Percentiles rank a stretch among this genome's conserved stretches.
Conservation (phyloP, 1,140 invertebrate species). For the Drosophila obscura region DNA sequence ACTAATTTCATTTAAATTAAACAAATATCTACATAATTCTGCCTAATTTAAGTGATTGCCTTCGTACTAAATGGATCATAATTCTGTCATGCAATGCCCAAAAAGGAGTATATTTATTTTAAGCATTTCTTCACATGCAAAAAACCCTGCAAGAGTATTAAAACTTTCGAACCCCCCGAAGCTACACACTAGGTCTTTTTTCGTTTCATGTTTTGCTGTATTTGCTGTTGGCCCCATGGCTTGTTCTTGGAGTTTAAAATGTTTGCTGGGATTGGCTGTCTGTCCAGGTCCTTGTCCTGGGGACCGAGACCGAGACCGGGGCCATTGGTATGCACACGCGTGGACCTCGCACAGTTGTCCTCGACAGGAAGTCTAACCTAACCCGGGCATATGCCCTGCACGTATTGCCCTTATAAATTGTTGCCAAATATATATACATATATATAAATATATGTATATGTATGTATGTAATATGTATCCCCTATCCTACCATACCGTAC, state of each 20-base stretch:
- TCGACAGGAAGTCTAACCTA: constrained; percentile 75
- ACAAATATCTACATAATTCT: too few relatives aligned
- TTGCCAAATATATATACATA: constrained; percentile 66
- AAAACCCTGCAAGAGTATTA: constrained; percentile 9
- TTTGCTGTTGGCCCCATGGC: constrained; percentile 17
- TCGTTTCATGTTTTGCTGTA: constrained; percentile 45
- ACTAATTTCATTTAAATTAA: background rate
- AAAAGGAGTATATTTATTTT: too few relatives aligned
- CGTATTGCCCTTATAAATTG: constrained; percentile 80
- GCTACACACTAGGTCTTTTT: constrained; percentile 9
- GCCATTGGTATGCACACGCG: constrained; percentile 77
- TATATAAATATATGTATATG: background rate
- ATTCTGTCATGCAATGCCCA: too few relatives aligned
- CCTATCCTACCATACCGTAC: background rate
- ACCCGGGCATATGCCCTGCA: constrained; percentile 71
- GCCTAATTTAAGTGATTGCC: too few relatives aligned
- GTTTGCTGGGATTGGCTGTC: constrained; percentile 68
- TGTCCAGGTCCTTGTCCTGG: constrained; percentile 1
- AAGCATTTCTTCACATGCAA: background rate
- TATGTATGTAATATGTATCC: constrained; percentile 7
- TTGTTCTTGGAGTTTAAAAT: constrained; percentile 54
- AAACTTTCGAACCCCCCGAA: constrained; percentile 2
- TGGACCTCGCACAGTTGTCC: constrained; percentile 77
- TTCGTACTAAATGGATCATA: too few relatives aligned
- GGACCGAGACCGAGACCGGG: constrained; percentile 7